Evolutionary conservation across 1,140 invertebrate species (phyloP).

Genomic region (Elymnias hypermnestra): DNA sequence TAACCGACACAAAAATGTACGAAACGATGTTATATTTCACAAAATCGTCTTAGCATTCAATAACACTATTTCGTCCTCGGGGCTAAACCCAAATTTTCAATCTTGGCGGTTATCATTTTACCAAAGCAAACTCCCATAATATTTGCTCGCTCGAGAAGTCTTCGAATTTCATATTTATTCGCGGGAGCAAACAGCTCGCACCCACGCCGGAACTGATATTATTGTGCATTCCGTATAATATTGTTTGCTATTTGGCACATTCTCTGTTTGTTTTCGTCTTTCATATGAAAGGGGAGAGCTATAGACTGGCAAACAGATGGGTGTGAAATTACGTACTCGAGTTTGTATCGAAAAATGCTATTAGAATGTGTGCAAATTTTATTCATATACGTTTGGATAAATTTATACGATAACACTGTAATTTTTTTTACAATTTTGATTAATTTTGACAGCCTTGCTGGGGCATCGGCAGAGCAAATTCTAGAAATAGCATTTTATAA

Average conservation of each 20-base stretch:
- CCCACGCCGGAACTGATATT: constrained; percentile 70
- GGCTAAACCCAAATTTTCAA: constrained; percentile 70
- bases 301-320: constrained; percentile 63
- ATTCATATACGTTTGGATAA: constrained; percentile 6
- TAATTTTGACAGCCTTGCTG: too few species aligned
- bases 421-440: too few species aligned
- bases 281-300: constrained; percentile 74
- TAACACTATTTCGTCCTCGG: constrained; percentile 33
- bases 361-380: constrained; percentile 25
- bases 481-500: too few species aligned
- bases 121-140: constrained; percentile 70
- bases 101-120: constrained; percentile 74
- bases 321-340: constrained; percentile 54
- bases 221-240: constrained; percentile 76
- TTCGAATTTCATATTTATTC: constrained; percentile 75
- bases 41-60: constrained; percentile 28
- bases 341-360: constrained; percentile 54
- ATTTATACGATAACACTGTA: too few species aligned
- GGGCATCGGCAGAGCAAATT: too few species aligned
- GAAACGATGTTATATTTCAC: not conserved
- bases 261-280: constrained; percentile 73
- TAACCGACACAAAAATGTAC: constrained; percentile 1
- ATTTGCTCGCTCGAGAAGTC: constrained; percentile 65
- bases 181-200: constrained; percentile 62
- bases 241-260: constrained; percentile 76